Evolutionary conservation across 2,888 invertebrate genomes (phyloP).

Genomic region (Acronicta leporina): DNA sequence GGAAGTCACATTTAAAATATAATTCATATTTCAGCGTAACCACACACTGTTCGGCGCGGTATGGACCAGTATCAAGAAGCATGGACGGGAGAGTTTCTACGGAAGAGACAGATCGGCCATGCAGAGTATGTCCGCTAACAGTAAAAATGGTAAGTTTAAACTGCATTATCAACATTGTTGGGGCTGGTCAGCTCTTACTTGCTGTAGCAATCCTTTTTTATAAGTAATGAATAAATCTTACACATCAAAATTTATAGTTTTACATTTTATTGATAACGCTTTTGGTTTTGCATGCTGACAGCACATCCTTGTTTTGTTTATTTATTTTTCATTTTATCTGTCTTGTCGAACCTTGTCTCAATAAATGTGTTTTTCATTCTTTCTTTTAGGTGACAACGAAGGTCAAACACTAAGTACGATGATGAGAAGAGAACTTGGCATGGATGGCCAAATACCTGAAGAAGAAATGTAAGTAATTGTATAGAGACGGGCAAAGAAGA

Average conservation of each 20-base stretch:
- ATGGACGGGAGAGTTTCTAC: slow-evolving; percentile 86
- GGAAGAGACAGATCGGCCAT: slow-evolving; percentile 58
- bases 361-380: no score
- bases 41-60: slow-evolving; percentile 98
- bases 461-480: slow-evolving; percentile 76
- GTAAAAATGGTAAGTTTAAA: slow-evolving; percentile 35
- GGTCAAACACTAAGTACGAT: slow-evolving; percentile 76
- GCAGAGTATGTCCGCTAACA: slow-evolving; percentile 26
- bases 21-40: slow-evolving; percentile 92
- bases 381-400: slow-evolving; percentile 67
- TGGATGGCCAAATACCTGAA: slow-evolving; percentile 83
- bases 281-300: no score
- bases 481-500: no score
- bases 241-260: no score
- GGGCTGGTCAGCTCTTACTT: no score
- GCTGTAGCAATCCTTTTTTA: no score
- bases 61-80: slow-evolving; percentile 96
- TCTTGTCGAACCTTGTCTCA: no score
- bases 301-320: no score
- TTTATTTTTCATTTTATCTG: no score
- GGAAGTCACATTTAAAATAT: no score
- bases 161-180: neutral
- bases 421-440: slow-evolving; percentile 85
- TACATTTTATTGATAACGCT: neutral
- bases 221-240: no score